Evolutionary conservation across 2,888 invertebrate genomes (phyloP).

Genomic region (Salpingus planirostris): DNA sequence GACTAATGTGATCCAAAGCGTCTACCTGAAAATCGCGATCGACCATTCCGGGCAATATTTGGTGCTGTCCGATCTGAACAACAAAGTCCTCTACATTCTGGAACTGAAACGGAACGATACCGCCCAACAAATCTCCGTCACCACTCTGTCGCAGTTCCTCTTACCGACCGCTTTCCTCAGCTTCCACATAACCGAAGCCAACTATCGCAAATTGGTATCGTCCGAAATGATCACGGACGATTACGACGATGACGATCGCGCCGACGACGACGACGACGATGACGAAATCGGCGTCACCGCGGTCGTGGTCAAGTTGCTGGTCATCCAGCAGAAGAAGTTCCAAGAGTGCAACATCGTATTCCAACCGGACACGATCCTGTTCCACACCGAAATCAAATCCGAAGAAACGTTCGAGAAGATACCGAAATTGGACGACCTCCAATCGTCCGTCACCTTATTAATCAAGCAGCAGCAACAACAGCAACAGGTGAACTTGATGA

Average conservation of each 20-base stretch:
- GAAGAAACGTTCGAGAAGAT: conserved; percentile 11
- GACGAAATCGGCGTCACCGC: conserved; percentile 43
- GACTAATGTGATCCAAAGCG: conserved; percentile 34
- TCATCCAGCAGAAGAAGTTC: conserved; percentile 81
- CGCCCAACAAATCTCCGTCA: conserved; percentile 56
- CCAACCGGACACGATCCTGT: conserved; percentile 29
- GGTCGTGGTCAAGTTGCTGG: conserved; percentile 55
- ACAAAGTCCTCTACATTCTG: conserved; percentile 76
- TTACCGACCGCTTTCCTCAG: conserved; percentile 82
- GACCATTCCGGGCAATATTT: conserved; percentile 82
- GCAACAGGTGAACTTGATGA: conserved; percentile 63
- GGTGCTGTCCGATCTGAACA: conserved; percentile 78
- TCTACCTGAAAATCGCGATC: conserved; percentile 65
- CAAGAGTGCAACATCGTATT: conserved; percentile 53
- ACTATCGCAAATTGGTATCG: conserved; percentile 44
- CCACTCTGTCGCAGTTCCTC: conserved; percentile 75
- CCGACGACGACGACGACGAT: conserved; percentile 49
- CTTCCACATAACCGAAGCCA: conserved; percentile 78
- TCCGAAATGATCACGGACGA: conserved; percentile 42
- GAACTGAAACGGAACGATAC: conserved; percentile 56
- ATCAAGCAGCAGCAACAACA: conserved; percentile 36
- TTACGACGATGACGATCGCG: conserved; percentile 44
- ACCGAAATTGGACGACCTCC: conserved; percentile 35
- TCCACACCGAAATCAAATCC: conserved; percentile 16
- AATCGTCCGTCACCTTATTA: conserved; percentile 35